A percentile compares a stretch with the other conserved stretches of the same genome.
phyloP scores from a whole-genome alignment of 1,140 invertebrate genomes.

The Neodiprion fabricii region DNA sequence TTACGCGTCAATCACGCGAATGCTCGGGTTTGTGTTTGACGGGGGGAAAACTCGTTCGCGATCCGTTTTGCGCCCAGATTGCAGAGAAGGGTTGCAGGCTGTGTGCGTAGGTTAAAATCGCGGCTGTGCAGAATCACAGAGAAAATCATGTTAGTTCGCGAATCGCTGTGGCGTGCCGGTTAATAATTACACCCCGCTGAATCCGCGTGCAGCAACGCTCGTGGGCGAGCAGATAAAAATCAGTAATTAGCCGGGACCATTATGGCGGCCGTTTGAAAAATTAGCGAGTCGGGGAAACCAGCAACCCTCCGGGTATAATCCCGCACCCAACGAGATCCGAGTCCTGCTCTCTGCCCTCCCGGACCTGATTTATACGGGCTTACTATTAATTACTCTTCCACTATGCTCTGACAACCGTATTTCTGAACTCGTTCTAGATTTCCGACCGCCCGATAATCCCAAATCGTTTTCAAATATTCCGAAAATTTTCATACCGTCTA shows the following conservation, averaged over 20 bases:
- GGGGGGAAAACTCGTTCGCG: no score
- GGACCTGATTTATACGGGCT: constrained; percentile 61
- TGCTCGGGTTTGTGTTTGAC: no score
- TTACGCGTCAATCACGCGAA: no score
- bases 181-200: constrained; percentile 41
- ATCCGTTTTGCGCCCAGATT: no score
- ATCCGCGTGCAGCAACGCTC: constrained; percentile 39
- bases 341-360: constrained; percentile 47
- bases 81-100: no score
- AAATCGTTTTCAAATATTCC: background rate
- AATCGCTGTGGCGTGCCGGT: constrained; percentile 42
- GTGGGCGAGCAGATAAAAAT: constrained; percentile 55
- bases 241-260: constrained; percentile 61
- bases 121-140: constrained; percentile 31
- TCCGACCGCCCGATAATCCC: background rate
- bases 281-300: constrained; percentile 58
- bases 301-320: constrained; percentile 53
- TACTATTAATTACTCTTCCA: constrained; percentile 5
- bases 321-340: constrained; percentile 36
- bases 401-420: background rate
- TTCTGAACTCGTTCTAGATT: background rate
- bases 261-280: constrained; percentile 61
- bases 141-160: constrained; percentile 41
- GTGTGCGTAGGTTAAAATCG: background rate
- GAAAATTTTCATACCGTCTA: no score